A percentile compares a stretch with the other conserved stretches of the same genome.
phyloP scores from a whole-genome alignment of 1,140 invertebrate species.

The Oreohelix idahoensis region DNA sequence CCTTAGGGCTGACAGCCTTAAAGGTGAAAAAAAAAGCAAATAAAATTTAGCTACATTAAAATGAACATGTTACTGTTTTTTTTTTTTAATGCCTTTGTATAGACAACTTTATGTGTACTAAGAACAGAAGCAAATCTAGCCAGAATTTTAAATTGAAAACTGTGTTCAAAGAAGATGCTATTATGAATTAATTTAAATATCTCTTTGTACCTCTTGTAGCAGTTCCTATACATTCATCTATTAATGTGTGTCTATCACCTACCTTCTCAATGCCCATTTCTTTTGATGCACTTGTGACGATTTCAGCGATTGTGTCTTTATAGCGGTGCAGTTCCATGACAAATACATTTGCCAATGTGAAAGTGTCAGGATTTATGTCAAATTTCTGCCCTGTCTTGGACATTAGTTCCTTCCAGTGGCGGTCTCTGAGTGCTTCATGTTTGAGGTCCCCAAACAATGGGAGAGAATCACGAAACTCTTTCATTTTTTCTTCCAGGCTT shows the following conservation, averaged over 20 bases:
- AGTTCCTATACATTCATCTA: neutral
- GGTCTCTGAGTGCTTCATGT: constrained; percentile 88
- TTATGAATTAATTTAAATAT: no score
- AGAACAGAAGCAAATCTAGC: no score
- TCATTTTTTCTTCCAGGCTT: constrained; percentile 86
- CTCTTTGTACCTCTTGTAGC: neutral
- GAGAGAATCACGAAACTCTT: constrained; percentile 88
- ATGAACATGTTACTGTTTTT: no score
- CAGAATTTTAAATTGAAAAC: no score
- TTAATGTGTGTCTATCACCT: constrained; percentile 1
- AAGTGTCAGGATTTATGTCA: constrained; percentile 88
- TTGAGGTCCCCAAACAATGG: constrained; percentile 92
- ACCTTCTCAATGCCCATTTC: constrained; percentile 88
- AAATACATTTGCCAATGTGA: constrained; percentile 92
- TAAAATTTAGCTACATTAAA: no score
- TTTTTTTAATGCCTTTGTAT: no score
- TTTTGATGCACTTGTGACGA: constrained; percentile 89
- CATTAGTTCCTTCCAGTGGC: constrained; percentile 91
- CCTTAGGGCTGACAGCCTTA: no score
- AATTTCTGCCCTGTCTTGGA: constrained; percentile 85
- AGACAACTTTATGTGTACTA: no score
- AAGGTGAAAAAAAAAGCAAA: no score
- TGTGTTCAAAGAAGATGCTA: no score
- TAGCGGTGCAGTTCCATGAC: constrained; percentile 89
- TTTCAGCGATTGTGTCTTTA: constrained; percentile 85